Percentiles rank a stretch among this genome's conserved stretches.
Conservation (phyloP, 1,140 invertebrate genomes). For the Pseudachorutes palmiensis region DNA sequence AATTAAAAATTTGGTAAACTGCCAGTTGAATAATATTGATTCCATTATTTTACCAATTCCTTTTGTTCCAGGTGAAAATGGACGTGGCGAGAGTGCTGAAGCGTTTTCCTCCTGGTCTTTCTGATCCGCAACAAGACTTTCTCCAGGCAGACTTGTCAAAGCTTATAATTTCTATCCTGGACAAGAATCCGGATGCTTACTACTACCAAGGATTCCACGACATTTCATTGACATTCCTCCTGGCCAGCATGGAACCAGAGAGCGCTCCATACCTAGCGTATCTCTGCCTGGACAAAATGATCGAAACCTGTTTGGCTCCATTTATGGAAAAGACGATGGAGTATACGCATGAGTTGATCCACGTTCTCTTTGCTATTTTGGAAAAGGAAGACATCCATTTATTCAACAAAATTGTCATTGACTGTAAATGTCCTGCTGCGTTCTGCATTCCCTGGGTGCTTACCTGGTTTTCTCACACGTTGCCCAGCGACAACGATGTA, state of each 20-base stretch:
- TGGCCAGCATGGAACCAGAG: slow-evolving; percentile 31
- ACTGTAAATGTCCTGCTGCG: slow-evolving; percentile 32
- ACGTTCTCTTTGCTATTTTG: slow-evolving; percentile 33
- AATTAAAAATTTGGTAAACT: slow-evolving; percentile 30
- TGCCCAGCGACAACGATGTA: slow-evolving; percentile 34
- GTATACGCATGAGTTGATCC: slow-evolving; percentile 32
- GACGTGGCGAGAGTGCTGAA: slow-evolving; percentile 35
- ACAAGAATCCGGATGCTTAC: slow-evolving; percentile 30
- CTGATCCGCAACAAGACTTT: slow-evolving; percentile 36
- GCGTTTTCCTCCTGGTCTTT: slow-evolving; percentile 35
- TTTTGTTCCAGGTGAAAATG: slow-evolving; percentile 26
- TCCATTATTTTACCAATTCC: not conserved
- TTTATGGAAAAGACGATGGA: slow-evolving; percentile 38
- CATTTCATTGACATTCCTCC: slow-evolving; percentile 36
- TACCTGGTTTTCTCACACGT: slow-evolving; percentile 37
- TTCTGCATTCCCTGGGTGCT: slow-evolving; percentile 37
- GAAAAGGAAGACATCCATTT: slow-evolving; percentile 30
- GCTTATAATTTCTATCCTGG: slow-evolving; percentile 27
- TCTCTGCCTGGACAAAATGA: slow-evolving; percentile 33
- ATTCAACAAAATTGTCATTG: slow-evolving; percentile 35
- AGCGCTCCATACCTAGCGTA: slow-evolving; percentile 30
- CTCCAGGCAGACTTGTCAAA: slow-evolving; percentile 27
- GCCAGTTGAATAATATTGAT: not conserved
- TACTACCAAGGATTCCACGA: slow-evolving; percentile 39
- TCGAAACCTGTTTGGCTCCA: slow-evolving; percentile 24